Evolutionary conservation across 2,113 vertebrate genomes (phyloP).

Genomic region (Catagonus wagneri): DNA sequence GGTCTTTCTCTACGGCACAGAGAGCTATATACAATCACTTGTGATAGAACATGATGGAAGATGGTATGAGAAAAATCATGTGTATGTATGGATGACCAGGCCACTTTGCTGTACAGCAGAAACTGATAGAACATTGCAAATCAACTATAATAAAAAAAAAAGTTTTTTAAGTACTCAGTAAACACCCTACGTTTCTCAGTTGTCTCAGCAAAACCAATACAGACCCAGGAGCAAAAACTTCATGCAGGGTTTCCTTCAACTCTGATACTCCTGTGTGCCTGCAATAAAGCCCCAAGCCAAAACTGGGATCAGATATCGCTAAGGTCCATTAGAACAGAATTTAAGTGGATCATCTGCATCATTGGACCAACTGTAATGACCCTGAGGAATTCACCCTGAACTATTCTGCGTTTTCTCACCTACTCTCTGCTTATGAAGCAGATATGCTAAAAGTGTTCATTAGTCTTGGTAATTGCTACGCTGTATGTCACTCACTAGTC

Average conservation of each 20-base stretch:
- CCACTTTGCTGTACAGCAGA: no score
- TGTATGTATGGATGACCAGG: no score
- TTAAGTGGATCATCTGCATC: not conserved
- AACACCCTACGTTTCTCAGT: not conserved
- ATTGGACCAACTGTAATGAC: no score
- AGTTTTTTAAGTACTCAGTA: not conserved
- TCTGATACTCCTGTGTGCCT: fast-evolving
- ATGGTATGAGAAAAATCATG: no score
- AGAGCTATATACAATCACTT: no score
- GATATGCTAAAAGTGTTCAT: fast-evolving
- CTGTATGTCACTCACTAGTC: not conserved
- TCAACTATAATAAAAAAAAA: no score
- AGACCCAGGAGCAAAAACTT: not conserved
- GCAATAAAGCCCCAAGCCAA: not conserved
- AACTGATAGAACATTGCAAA: no score
- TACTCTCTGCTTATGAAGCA: not conserved
- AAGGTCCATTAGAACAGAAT: not conserved
- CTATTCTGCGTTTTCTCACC: not conserved
- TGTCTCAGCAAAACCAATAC: not conserved
- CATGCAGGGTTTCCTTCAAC: fast-evolving
- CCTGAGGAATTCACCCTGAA: not conserved
- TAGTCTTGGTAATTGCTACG: fast-evolving
- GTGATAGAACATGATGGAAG: no score
- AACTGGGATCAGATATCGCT: fast-evolving
- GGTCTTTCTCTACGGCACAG: no score